Evolutionary conservation across 2,797 vertebrate genomes (phyloP).

Genomic region (Hoplostethus atlanticus): DNA sequence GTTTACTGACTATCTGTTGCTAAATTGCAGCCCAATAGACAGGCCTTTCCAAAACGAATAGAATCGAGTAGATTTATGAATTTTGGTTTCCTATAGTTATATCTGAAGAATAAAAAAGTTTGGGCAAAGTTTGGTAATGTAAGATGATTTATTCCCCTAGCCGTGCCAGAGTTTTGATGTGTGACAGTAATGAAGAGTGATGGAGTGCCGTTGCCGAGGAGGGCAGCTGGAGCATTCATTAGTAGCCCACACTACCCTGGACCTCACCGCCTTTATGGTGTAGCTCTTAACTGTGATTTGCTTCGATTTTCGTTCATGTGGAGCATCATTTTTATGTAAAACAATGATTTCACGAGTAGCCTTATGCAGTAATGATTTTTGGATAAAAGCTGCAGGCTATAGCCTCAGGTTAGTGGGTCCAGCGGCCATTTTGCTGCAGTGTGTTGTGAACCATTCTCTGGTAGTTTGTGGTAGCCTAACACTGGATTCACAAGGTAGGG

Average conservation of each 20-base stretch:
- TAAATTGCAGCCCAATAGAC: conserved; percentile 14
- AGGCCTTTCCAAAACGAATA: conserved; percentile 19
- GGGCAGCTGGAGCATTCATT: conserved; percentile 98
- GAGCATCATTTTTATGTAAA: conserved; percentile 44
- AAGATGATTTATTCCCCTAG: conserved; percentile 92
- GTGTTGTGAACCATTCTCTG: conserved; percentile 67
- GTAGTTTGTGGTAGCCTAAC: conserved; percentile 62
- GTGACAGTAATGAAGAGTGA: conserved; percentile 99
- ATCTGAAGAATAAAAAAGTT: conserved; percentile 61
- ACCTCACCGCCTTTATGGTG: conserved; percentile 78
- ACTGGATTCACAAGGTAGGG: conserved; percentile 38
- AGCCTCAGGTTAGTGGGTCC: conserved; percentile 70
- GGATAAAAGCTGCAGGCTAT: conserved; percentile 19
- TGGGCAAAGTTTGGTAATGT: conserved; percentile 87
- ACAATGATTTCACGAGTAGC: conserved; percentile 30
- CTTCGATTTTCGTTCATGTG: conserved; percentile 25
- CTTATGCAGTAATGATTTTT: conserved; percentile 33
- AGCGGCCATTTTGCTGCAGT: conserved; percentile 95
- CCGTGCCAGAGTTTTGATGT: conserved; percentile 93
- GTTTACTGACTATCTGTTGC: conserved; percentile 52
- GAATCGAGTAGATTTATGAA: conserved; percentile 39
- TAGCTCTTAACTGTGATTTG: conserved; percentile 41
- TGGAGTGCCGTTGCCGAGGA: conserved; percentile 95
- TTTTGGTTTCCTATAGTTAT: conserved; percentile 89
- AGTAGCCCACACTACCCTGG: conserved; percentile 88